These are phyloP conservation scores for Sus scrofa DNA, from an alignment of 2,113 vertebrate genomes.

Conservation along the genomic window T2T-Sscrofa CM000812.6:199176501-199177000, in stretches of 20 bases:
- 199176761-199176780: conserved; percentile 11
- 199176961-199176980: conserved; percentile 35
- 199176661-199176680: not conserved
- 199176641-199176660: conserved; percentile 7
- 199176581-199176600: conserved; percentile 16
- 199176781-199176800: conserved; percentile 23
- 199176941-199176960: not conserved
- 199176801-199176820: conserved; percentile 50
- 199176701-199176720: conserved; percentile 5
- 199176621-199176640: not conserved
- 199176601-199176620: not conserved
- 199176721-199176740: conserved; percentile 27
- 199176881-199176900: conserved; percentile 42
- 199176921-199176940: not conserved
- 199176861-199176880: conserved; percentile 15
- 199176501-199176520: conserved; percentile 26
- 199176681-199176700: not conserved
- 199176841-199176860: conserved; percentile 35
- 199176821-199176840: conserved; percentile 36
- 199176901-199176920: not conserved
- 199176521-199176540: conserved; percentile 21
- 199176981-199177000: not conserved
- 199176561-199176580: conserved; percentile 21
- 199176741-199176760: conserved; percentile 34
- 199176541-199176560: not conserved